Base-by-base conservation (phyloP, 2,888 invertebrate genomes). In the Heteropelma amictum region DNA sequence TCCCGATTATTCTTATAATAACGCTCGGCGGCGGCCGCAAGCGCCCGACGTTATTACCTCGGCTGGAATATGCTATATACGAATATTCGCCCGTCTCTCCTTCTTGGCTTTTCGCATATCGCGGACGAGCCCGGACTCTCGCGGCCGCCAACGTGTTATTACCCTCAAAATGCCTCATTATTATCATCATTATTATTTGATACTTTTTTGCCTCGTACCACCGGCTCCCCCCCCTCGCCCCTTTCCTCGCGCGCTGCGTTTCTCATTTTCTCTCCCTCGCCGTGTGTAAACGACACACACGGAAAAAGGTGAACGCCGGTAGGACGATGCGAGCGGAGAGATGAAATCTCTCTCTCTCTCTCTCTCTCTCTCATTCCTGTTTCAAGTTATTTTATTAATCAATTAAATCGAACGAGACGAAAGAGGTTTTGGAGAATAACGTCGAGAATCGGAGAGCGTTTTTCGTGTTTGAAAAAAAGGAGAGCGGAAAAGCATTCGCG, bases 171-270 rank as follows among this genome's bases (percentile, higher is more conserved):
- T 86, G 86, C 83, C 86, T 87, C 87, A 86, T 87, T 87, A 87
- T 87, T 87, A 87, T 87, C 85, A 86, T 87, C 85, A 86, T 87
- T 87, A 87, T 86, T 85, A 85, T 86, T 86, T 86, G 82, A 86
- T 86, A 87, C 85, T 86, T 86, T 54, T 40, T 45, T 23, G n/a
- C n/a, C n/a, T n/a, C n/a, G n/a, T n/a, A n/a, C n/a, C n/a, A n/a
- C n/a, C n/a, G n/a, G n/a, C n/a, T n/a, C 47, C 53, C 64, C 42
- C 45, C 35, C 42, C n/a, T n/a, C 56, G 3, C 47, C 49, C 30
- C 38, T 23, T 35, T 30, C 17, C 12, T 35, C 47, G n/a, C n/a
- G n/a, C n/a, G n/a, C n/a, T n/a, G n/a, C n/a, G n/a, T n/a, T n/a
- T n/a, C n/a, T n/a, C n/a, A n/a, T n/a, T 12, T 19, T 23, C 35